A percentile compares a stretch with the other conserved stretches of the same genome.
Conservation (phyloP, 2,797 vertebrate genomes). For the Phataginus tetradactyla region DNA sequence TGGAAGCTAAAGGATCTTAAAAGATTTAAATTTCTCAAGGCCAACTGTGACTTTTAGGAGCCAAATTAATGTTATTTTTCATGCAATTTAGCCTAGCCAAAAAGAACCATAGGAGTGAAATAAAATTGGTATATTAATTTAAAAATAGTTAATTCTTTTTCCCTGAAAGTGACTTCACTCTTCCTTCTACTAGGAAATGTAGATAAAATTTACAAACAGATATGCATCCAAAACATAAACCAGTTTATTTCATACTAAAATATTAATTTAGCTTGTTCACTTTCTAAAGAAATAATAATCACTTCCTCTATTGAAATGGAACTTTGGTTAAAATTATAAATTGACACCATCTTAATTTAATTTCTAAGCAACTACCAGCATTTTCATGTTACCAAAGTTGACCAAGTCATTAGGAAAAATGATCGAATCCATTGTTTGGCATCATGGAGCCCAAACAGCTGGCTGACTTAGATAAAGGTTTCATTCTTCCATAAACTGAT, state of each 20-base stretch:
- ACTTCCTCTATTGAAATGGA: neutral
- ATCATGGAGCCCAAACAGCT: neutral
- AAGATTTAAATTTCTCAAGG: conserved; percentile 4
- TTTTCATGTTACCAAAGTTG: neutral
- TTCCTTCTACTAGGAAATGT: conserved; percentile 2
- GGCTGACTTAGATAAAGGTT: neutral
- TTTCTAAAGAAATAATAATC: conserved; percentile 33
- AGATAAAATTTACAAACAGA: neutral
- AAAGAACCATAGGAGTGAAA: neutral
- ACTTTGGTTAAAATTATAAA: conserved; percentile 25
- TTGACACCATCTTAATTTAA: neutral
- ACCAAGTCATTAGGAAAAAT: conserved; percentile 18
- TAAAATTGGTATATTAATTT: neutral
- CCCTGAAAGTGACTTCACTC: neutral
- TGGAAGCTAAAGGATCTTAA: neutral
- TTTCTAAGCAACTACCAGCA: conserved; percentile 19
- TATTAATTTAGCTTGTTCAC: conserved; percentile 22
- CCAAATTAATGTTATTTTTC: conserved; percentile 29
- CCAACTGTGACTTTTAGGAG: neutral
- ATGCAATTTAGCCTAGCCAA: neutral
- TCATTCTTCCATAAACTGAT: neutral
- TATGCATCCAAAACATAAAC: neutral
- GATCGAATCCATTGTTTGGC: neutral
- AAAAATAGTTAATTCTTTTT: conserved; percentile 38
- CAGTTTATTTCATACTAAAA: conserved; percentile 33